A percentile compares a stretch with the other conserved stretches of the same genome.
phyloP scores from a whole-genome alignment of 2,113 vertebrate genomes.

The Pleuronectes platessa region DNA sequence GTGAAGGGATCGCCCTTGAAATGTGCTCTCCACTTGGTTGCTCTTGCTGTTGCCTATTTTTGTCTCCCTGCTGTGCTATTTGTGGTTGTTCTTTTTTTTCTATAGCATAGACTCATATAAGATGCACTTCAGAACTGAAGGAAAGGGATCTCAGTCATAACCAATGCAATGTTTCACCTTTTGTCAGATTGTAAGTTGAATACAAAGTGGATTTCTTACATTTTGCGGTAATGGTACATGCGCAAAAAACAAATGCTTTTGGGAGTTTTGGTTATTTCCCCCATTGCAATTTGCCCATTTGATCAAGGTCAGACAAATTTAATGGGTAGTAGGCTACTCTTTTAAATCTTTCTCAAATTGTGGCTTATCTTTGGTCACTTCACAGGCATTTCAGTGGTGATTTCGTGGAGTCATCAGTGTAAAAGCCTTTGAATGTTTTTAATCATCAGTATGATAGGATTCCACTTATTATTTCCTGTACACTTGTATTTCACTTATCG shows the following conservation, averaged over 20 bases:
- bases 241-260: constrained; percentile 2
- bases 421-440: too few relatives aligned
- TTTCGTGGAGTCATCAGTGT: constrained; percentile 13
- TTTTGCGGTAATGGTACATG: background rate
- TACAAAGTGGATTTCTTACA: background rate
- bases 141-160: constrained; percentile 19
- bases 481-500: background rate
- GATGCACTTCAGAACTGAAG: constrained; percentile 15
- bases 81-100: constrained; percentile 15
- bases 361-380: constrained; percentile 1
- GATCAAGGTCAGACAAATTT: constrained; percentile 12
- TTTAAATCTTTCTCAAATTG: background rate
- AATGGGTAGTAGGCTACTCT: background rate
- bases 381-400: constrained; percentile 11
- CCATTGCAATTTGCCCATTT: constrained; percentile 9
- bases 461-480: background rate
- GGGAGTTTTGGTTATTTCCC: background rate
- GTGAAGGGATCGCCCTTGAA: constrained; percentile 66
- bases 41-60: constrained; percentile 38
- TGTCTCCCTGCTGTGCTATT: background rate
- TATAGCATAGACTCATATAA: constrained; percentile 1
- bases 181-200: background rate
- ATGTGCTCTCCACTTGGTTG: constrained; percentile 44
- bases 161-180: background rate
- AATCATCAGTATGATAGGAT: constrained; percentile 5